phyloP scores from a whole-genome alignment of 2,797 vertebrate genomes.

The Chrysocyon brachyurus region DNA sequence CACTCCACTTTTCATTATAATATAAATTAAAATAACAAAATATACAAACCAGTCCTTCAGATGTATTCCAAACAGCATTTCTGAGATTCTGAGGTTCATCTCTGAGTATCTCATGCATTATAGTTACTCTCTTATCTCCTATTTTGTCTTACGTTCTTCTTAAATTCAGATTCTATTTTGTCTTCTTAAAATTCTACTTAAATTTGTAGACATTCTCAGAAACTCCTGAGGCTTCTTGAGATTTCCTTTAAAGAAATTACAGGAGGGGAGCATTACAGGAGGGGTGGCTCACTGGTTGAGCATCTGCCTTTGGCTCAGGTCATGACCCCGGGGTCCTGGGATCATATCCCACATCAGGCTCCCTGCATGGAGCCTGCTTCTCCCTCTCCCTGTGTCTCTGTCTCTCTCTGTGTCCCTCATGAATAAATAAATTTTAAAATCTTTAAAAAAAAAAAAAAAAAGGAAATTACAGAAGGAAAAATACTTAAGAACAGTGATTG shows the following conservation, averaged over 20 bases:
- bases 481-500: not conserved
- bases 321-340: no score
- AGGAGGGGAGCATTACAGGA: not conserved
- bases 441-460: no score
- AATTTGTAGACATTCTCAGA: constrained; percentile 43
- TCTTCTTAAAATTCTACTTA: constrained; percentile 39
- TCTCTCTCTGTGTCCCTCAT: no score
- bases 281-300: no score
- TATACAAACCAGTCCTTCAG: not conserved
- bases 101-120: not conserved
- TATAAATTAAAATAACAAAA: constrained; percentile 52
- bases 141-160: not conserved
- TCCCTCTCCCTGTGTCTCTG: no score
- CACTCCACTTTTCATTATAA: not conserved
- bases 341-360: no score
- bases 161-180: not conserved
- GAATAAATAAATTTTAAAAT: no score
- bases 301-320: no score
- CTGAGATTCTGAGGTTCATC: not conserved
- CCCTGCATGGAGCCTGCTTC: no score
- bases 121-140: not conserved
- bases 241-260: constrained; percentile 33
- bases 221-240: constrained; percentile 19
- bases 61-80: not conserved
- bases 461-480: not conserved